phyloP scores from a whole-genome alignment of 2,888 invertebrate species.

The Heteropelma amictum region DNA sequence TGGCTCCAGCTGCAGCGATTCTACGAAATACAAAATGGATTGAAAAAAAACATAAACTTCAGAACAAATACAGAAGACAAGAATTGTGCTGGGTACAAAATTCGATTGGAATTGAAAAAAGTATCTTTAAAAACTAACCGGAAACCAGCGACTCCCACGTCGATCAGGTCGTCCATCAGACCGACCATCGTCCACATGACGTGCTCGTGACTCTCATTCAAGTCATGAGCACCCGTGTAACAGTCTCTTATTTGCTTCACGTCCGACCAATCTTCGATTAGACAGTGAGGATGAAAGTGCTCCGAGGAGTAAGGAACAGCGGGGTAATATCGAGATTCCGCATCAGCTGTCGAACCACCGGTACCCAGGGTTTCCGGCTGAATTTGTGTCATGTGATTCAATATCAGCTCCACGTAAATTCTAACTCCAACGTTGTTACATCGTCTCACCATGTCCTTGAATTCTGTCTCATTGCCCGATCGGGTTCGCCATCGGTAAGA shows the following conservation, averaged over 20 bases:
- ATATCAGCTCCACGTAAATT: conserved; percentile 90
- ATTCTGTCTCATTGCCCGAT: conserved; percentile 87
- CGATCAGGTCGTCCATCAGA: conserved; percentile 84
- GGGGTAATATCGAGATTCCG: conserved; percentile 80
- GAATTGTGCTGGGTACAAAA: too few relatives aligned
- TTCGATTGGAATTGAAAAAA: too few relatives aligned
- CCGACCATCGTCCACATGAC: conserved; percentile 83
- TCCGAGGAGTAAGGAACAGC: conserved; percentile 83
- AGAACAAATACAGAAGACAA: too few relatives aligned
- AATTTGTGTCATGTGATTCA: conserved; percentile 89
- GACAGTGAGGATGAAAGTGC: conserved; percentile 86
- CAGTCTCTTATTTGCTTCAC: conserved; percentile 85
- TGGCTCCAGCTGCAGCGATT: conserved; percentile 88
- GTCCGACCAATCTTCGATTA: conserved; percentile 84
- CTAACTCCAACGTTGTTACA: conserved; percentile 90
- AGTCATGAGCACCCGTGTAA: conserved; percentile 86
- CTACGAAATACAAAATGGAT: conserved; percentile 76
- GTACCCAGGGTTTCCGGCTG: conserved; percentile 79
- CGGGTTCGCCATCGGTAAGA: conserved; percentile 88
- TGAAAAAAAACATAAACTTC: too few relatives aligned
- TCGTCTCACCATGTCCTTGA: conserved; percentile 86
- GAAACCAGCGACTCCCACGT: conserved; percentile 90
- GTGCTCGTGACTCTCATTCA: conserved; percentile 84
- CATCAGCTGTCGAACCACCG: conserved; percentile 82
- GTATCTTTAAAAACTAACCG: conserved; percentile 79